Evolutionary conservation across 2,888 invertebrate species (phyloP).

Genomic region (Eupelmus urozonus): DNA sequence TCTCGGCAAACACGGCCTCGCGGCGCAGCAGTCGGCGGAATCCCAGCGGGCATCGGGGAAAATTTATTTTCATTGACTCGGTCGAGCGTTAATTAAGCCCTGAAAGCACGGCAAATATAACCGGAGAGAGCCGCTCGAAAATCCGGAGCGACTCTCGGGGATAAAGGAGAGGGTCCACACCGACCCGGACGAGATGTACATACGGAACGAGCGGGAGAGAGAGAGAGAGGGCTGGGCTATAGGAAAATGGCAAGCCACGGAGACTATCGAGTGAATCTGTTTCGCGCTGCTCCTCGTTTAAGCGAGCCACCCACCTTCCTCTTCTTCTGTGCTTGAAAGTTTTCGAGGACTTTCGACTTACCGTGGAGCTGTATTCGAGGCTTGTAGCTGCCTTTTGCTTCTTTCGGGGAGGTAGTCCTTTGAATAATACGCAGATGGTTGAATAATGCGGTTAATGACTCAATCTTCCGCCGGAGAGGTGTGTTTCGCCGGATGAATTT

Average conservation of each 20-base stretch:
- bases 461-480: not conserved
- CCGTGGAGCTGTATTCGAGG: not conserved
- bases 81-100: conserved; percentile 59
- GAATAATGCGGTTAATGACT: conserved; percentile 13
- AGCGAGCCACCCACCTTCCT: conserved; percentile 8
- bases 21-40: not conserved
- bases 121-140: conserved; percentile 40
- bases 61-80: conserved; percentile 58
- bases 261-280: conserved; percentile 48
- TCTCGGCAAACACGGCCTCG: conserved; percentile 19
- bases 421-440: conserved; percentile 22
- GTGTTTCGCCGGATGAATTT: not conserved
- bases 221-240: not conserved
- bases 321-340: not conserved
- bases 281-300: conserved; percentile 31
- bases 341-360: conserved; percentile 46
- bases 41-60: conserved; percentile 41
- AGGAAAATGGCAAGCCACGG: too few species aligned
- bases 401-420: conserved; percentile 3
- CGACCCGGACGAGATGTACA: conserved; percentile 36
- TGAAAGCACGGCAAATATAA: conserved; percentile 60
- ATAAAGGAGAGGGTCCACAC: conserved; percentile 32
- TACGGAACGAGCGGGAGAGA: conserved; percentile 39
- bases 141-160: conserved; percentile 30
- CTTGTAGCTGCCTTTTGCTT: not conserved